phyloP scores from a whole-genome alignment of 2,888 invertebrate species.

The Ormia ochracea region DNA sequence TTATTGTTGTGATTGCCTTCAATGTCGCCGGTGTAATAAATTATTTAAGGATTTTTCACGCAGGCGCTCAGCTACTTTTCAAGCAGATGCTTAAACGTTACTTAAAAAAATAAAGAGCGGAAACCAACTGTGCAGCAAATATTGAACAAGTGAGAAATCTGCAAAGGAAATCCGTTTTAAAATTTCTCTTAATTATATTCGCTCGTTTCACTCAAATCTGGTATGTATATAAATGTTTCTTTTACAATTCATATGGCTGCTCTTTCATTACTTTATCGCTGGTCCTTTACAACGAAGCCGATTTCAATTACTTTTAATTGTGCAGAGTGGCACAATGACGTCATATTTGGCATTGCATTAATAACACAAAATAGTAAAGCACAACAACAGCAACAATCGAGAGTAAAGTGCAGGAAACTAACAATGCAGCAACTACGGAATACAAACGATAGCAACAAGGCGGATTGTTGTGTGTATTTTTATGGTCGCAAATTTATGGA shows the following conservation, averaged over 20 bases:
- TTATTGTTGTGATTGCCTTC: slow-evolving; percentile 53
- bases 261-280: slow-evolving; percentile 20
- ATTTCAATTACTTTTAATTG: slow-evolving; percentile 57
- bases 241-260: background rate
- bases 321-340: slow-evolving; percentile 63
- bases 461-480: too few species aligned
- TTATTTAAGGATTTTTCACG: slow-evolving; percentile 57
- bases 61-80: slow-evolving; percentile 37
- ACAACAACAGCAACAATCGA: background rate
- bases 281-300: slow-evolving; percentile 21
- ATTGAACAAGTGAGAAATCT: background rate
- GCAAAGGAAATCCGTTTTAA: background rate
- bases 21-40: slow-evolving; percentile 67
- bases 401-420: slow-evolving; percentile 5
- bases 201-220: background rate
- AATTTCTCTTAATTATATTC: background rate
- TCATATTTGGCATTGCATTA: slow-evolving; percentile 66
- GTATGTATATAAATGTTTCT: background rate
- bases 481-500: too few species aligned
- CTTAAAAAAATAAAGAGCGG: background rate
- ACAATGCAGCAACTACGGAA: background rate
- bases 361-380: slow-evolving; percentile 43
- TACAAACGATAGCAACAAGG: background rate
- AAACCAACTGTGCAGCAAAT: background rate
- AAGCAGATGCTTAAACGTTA: background rate